These are phyloP conservation scores for Sitta europaea DNA, from an alignment of 2,113 vertebrate species.

Conservation along the genomic window DNA sequence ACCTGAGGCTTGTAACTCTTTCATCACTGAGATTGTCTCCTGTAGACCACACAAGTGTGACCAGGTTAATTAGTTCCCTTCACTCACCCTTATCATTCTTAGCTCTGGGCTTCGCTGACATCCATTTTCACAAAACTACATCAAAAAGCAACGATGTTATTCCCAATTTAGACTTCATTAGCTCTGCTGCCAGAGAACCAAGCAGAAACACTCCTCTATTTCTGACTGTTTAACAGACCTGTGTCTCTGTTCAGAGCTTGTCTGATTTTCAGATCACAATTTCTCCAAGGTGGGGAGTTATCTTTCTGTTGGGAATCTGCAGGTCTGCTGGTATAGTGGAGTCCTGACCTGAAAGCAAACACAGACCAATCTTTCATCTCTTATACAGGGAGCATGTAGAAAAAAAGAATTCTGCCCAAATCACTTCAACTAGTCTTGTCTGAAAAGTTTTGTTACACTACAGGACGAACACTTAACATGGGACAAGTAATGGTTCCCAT, in stretches of 20 bases:
- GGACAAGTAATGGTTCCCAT: background rate
- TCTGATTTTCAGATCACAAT: background rate
- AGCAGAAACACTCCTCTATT: rapidly evolving
- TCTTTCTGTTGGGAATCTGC: background rate
- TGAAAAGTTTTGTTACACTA: background rate
- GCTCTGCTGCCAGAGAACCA: rapidly evolving
- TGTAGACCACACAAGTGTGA: rapidly evolving
- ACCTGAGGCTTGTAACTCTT: background rate
- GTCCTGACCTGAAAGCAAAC: background rate
- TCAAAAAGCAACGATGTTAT: background rate
- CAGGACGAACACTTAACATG: background rate
- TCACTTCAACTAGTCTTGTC: background rate
- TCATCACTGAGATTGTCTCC: background rate
- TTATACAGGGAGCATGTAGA: rapidly evolving
- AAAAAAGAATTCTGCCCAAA: background rate
- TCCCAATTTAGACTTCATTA: background rate
- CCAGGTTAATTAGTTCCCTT: background rate
- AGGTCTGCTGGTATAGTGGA: background rate
- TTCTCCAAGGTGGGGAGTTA: background rate
- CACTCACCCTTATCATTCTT: background rate
- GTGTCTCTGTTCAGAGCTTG: background rate
- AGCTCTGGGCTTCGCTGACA: background rate
- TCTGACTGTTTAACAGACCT: background rate
- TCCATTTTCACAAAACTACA: background rate
- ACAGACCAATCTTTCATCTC: background rate